A percentile compares a stretch with the other conserved stretches of the same genome.
Conservation (phyloP, 2,113 vertebrate species). For the Ifrita kowaldi region DNA sequence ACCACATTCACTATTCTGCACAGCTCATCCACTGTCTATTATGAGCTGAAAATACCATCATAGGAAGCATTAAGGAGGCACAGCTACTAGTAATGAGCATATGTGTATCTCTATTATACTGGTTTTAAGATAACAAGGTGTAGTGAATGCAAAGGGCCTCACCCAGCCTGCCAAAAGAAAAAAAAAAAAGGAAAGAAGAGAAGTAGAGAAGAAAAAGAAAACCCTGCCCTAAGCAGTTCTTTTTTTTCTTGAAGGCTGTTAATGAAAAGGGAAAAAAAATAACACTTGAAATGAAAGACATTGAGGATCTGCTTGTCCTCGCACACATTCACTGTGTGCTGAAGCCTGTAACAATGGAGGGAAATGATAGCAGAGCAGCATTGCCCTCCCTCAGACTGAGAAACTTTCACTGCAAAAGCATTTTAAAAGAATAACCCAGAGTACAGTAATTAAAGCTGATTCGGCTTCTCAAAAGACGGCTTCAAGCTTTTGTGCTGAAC, state of each 20-base stretch:
- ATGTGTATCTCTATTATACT: slow-evolving; percentile 35
- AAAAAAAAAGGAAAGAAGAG: not conserved
- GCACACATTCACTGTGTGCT: not conserved
- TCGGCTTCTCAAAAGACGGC: slow-evolving; percentile 49
- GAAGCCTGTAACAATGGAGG: slow-evolving; percentile 46
- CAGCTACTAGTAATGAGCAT: slow-evolving; percentile 27
- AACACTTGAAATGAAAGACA: slow-evolving; percentile 34
- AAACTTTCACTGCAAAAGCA: slow-evolving; percentile 46
- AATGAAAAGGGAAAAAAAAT: slow-evolving; percentile 21
- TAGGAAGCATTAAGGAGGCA: not conserved
- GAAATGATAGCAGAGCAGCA: slow-evolving; percentile 47
- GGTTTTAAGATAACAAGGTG: slow-evolving; percentile 11
- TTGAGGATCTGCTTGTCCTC: slow-evolving; percentile 38
- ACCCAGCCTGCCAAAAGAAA: not conserved
- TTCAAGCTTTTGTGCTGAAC: slow-evolving; percentile 67
- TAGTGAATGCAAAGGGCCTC: slow-evolving; percentile 4
- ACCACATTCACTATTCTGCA: not conserved
- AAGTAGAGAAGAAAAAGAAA: not conserved
- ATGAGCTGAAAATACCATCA: slow-evolving; percentile 32
- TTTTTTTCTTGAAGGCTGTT: slow-evolving; percentile 24
- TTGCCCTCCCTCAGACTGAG: slow-evolving; percentile 49
- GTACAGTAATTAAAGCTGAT: slow-evolving; percentile 67
- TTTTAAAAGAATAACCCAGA: slow-evolving; percentile 50
- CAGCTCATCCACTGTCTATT: not conserved
- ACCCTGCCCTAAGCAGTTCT: not conserved